Percentiles rank a stretch among this genome's conserved stretches.
These are phyloP conservation scores for Orius insidiosus DNA, from an alignment of 1,140 invertebrate species.

Conservation along the genomic window DNA sequence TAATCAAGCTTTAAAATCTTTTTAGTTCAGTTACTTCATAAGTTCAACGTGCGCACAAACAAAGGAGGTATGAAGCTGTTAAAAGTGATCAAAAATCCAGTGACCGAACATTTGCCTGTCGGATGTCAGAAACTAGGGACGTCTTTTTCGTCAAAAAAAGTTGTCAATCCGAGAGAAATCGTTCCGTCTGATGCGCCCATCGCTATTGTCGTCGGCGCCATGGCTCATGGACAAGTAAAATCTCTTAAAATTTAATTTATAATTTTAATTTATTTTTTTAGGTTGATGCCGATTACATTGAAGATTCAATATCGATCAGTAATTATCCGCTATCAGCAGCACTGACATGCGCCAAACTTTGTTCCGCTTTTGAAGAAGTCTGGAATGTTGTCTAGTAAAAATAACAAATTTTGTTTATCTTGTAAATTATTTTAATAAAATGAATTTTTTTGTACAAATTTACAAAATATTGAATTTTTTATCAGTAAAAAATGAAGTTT, in stretches of 20 bases:
- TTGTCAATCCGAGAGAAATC: conserved; percentile 59
- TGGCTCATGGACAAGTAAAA: conserved; percentile 83
- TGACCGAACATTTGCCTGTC: conserved; percentile 87
- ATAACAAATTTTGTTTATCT: too few relatives aligned
- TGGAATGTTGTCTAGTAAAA: conserved; percentile 68
- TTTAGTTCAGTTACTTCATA: conserved; percentile 91
- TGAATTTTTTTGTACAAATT: too few relatives aligned
- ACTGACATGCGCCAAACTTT: conserved; percentile 90
- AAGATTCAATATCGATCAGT: conserved; percentile 81
- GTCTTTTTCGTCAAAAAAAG: conserved; percentile 69
- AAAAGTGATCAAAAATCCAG: conserved; percentile 95
- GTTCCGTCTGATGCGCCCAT: conserved; percentile 69
- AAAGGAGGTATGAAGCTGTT: conserved; percentile 80
- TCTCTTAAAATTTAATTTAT: background rate
- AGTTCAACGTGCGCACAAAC: conserved; percentile 76
- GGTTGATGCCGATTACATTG: conserved; percentile 77
- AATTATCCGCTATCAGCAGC: conserved; percentile 94
- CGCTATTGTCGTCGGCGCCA: conserved; percentile 85
- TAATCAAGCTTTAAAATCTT: too few relatives aligned
- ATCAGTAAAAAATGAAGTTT: too few relatives aligned
- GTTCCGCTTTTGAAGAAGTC: conserved; percentile 88
- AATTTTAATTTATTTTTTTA: conserved; percentile 23
- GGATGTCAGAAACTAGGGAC: conserved; percentile 82
- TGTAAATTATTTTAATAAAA: too few relatives aligned
- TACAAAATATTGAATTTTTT: too few relatives aligned